Evolutionary conservation across 1,140 invertebrate genomes (phyloP), one percentile per base, ranked within the genome.

Genomic region (Andricus grossulariae): DNA sequence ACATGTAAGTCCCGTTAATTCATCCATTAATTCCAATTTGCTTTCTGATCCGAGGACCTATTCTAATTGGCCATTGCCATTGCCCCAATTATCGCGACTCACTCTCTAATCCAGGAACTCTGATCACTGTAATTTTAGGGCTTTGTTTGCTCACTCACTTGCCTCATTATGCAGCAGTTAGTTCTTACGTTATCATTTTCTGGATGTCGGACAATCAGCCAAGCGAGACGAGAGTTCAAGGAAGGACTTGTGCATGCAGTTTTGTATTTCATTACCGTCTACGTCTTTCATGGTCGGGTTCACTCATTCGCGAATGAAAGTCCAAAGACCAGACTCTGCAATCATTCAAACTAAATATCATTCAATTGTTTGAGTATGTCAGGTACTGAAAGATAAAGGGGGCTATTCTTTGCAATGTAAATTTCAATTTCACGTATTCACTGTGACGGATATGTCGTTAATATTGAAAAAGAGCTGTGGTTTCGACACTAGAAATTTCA

Each of bases 1-100:
- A 77, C 75, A 82, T 74, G 88, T 90, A 83, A 89, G 90, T 88
- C 80, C 15, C 32, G 45, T 45, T 45, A 7, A 66, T 45, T 66
- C 45, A 66, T 45, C 39, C 32, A 66, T 39, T 66, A 39, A 32
- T 45, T 66, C 25, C 15, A 50, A 50, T 77, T 82, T 50, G 81
- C 76, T 66, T 74, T 78, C 50, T n/a, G 45, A 49, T 50, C 49
- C 19, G 16, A 71, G 3, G n/a, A 49, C n/a, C 66, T 18, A 39
- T 72, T 21, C 60, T 75, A 49, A 54, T 32, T 45, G 60, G 1
- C 25, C 60, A 32, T 39, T n/a, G 13, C n/a, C 32, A 66, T 66
- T 66, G 15, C 5, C 6, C 21, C 39, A 66, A 66, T 66, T 66
- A 45, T 39, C 60, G n/a, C 16, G n/a, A 66, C 32, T 66, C 60